These are phyloP conservation scores for Dysdera silvatica DNA, from an alignment of 1,140 invertebrate genomes.

Conservation along the genomic window DNA sequence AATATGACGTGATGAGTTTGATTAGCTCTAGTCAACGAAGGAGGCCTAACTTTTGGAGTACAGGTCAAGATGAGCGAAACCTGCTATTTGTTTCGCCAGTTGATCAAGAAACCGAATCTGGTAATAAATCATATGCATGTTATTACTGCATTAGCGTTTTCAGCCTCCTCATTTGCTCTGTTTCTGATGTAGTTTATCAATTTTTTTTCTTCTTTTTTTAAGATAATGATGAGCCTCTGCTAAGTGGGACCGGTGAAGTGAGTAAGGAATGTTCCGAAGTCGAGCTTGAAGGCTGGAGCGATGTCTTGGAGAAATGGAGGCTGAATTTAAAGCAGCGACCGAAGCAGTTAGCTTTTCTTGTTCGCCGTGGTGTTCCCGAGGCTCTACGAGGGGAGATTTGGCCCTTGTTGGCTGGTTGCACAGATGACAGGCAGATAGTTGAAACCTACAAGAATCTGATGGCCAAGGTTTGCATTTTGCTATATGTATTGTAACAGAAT, in stretches of 20 bases:
- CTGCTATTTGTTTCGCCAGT: too few relatives aligned
- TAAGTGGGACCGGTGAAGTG: constrained; percentile 92
- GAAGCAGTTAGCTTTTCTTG: constrained; percentile 64
- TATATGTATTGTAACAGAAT: too few relatives aligned
- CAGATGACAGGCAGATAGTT: constrained; percentile 74
- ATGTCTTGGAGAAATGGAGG: constrained; percentile 72
- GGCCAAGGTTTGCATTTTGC: constrained; percentile 59
- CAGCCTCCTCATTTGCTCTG: too few relatives aligned
- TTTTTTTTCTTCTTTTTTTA: background rate
- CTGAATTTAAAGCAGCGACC: constrained; percentile 59
- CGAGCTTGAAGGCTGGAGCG: constrained; percentile 84
- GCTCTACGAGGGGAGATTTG: constrained; percentile 93
- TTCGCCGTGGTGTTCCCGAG: constrained; percentile 86
- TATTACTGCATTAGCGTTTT: too few relatives aligned
- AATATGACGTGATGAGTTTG: constrained; percentile 62
- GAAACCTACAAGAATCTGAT: constrained; percentile 86
- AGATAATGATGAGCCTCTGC: constrained; percentile 85
- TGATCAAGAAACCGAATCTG: constrained; percentile 28
- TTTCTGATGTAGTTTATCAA: too few relatives aligned
- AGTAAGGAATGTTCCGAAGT: constrained; percentile 91
- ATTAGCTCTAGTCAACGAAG: constrained; percentile 58
- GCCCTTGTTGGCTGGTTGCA: constrained; percentile 82
- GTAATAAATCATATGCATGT: constrained; percentile 9
- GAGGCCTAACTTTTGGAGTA: too few relatives aligned
- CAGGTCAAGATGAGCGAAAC: too few relatives aligned